Base-by-base conservation (phyloP, 2,113 vertebrate genomes). In the Morphnarchus princeps region DNA sequence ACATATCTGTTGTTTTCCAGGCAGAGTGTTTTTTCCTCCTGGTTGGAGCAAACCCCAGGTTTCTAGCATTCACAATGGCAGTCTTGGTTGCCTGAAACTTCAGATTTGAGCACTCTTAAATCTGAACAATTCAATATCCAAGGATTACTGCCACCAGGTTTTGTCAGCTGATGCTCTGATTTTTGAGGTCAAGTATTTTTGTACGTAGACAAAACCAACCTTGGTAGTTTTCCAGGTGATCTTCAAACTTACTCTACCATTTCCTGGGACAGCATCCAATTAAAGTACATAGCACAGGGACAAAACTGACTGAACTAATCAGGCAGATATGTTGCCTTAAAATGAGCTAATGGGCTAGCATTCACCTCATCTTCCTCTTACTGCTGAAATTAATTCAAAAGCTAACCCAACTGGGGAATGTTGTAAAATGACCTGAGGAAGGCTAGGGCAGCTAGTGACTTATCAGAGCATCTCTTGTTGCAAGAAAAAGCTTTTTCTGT, bases 41-140 rank as follows among this genome's bases (percentile, higher is more conserved):
- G 19, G 0, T 2, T 67, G 32, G n/a, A 50, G 28, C 6, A 83
- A 76, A 58, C 2, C 2, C 4, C 17, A 49, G 1, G 10, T 58
- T 76, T 76, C 50, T 58, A 19, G 15, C 13, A 25, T 17, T 77
- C 15, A 29, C 32, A 16, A 0, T n/a, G n/a, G 11, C 32, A 59
- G 20, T 55, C n/a, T 17, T 80, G 21, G 11, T 38, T 63, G 15
- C 42, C 15, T 4, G 32, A 55, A 84, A 61, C 18, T 50, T 76
- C 38, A n/a, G 16, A 26, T 52, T 34, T 8, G 8, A 69, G 22
- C 17, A 11, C 29, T 78, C 29, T 50, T 50, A 47, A 54, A 71
- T 55, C 29, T 61, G 54, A 55, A 65, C n/a, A n/a, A 45, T n/a
- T 73, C 43, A 76, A 13, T 13, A 50, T 24, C 13, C 15, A 13